phyloP scores from a whole-genome alignment of 2,888 invertebrate genomes.

The Tromatobia lineatoria region DNA sequence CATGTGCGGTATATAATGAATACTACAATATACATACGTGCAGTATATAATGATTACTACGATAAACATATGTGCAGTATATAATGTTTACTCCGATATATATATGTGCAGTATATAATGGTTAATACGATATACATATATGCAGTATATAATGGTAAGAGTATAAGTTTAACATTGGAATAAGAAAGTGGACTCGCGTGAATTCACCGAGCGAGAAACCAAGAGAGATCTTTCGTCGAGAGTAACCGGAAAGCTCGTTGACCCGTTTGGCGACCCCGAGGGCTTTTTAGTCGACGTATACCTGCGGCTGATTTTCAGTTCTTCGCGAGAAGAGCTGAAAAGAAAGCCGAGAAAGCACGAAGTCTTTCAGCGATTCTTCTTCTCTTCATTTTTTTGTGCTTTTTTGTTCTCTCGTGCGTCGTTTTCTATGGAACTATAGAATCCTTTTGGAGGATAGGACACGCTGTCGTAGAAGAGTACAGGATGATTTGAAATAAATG shows the following conservation, averaged over 20 bases:
- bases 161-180: slow-evolving; percentile 38
- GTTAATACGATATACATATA: slow-evolving; percentile 3
- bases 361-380: slow-evolving; percentile 31
- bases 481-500: neutral
- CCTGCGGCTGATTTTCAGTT: slow-evolving; percentile 27
- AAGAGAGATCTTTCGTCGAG: slow-evolving; percentile 34
- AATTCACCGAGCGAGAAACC: slow-evolving; percentile 49
- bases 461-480: neutral
- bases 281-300: slow-evolving; percentile 21
- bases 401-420: slow-evolving; percentile 15
- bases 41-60: slow-evolving; percentile 20
- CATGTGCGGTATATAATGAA: slow-evolving; percentile 5
- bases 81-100: no score
- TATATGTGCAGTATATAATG: slow-evolving; percentile 18
- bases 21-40: no score
- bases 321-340: neutral
- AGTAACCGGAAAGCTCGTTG: slow-evolving; percentile 64
- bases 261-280: slow-evolving; percentile 53
- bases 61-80: slow-evolving; percentile 4
- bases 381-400: neutral
- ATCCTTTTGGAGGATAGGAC: slow-evolving; percentile 8
- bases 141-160: slow-evolving; percentile 14
- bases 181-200: slow-evolving; percentile 57
- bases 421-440: slow-evolving; percentile 1
- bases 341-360: slow-evolving; percentile 36